Evolutionary conservation across 2,113 vertebrate species (phyloP).

Genomic region (Paracanthobrama guichenoti): DNA sequence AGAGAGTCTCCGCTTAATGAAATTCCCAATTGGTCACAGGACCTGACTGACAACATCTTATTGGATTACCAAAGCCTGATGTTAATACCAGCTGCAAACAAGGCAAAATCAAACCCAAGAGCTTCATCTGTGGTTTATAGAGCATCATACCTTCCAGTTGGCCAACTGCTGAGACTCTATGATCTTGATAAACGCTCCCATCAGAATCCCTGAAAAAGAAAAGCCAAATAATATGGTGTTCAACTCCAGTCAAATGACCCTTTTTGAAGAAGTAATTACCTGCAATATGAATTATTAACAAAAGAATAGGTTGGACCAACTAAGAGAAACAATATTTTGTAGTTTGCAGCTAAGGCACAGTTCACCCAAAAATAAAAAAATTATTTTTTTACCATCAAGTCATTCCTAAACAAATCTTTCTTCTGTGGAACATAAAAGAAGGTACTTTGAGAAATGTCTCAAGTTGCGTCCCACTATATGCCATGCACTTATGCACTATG

Average conservation of each 20-base stretch:
- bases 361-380: too few species aligned
- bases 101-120: background rate
- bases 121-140: background rate
- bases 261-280: background rate
- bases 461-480: too few species aligned
- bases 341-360: too few species aligned
- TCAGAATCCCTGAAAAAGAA: constrained; percentile 87
- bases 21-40: background rate
- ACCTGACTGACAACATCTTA: background rate
- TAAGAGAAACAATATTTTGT: background rate
- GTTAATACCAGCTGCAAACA: background rate
- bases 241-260: background rate
- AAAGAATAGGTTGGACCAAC: background rate
- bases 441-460: background rate
- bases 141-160: constrained; percentile 93
- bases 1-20: too few species aligned
- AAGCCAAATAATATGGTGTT: background rate
- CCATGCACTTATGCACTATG: too few species aligned
- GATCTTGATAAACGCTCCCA: constrained; percentile 98
- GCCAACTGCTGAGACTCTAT: constrained; percentile 97
- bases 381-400: too few species aligned
- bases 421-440: background rate
- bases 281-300: background rate
- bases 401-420: too few species aligned
- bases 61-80: background rate